Percentiles rank a stretch among this genome's conserved stretches.
These are phyloP conservation scores for Pecten maximus DNA, from an alignment of 2,888 invertebrate genomes.

Conservation along the genomic window DNA sequence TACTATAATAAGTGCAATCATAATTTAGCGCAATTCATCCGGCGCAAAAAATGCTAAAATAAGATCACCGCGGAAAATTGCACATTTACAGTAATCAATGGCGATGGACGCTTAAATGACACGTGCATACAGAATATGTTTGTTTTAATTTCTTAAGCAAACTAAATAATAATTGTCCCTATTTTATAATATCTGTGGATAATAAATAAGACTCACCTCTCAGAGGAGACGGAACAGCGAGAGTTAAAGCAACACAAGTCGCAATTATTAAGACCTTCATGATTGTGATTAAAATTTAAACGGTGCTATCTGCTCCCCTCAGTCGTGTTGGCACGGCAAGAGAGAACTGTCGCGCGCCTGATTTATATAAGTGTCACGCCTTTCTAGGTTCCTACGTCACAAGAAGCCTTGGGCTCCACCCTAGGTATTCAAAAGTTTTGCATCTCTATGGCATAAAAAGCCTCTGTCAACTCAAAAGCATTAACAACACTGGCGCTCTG, in stretches of 20 bases:
- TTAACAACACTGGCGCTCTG: neutral
- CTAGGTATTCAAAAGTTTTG: neutral
- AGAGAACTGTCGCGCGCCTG: neutral
- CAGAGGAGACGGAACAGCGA: neutral
- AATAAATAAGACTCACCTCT: neutral
- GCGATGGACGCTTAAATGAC: too few relatives aligned
- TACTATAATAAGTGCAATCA: too few relatives aligned
- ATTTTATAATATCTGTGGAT: neutral
- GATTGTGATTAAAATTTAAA: neutral
- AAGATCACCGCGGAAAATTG: too few relatives aligned
- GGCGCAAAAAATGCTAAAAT: too few relatives aligned
- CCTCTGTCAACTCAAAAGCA: neutral
- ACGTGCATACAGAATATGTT: too few relatives aligned
- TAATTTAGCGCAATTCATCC: too few relatives aligned
- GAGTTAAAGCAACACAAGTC: neutral
- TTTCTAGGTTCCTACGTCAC: neutral
- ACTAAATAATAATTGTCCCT: neutral
- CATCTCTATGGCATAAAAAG: slow-evolving; percentile 14
- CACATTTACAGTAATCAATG: too few relatives aligned
- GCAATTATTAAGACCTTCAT: neutral
- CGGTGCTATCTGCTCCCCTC: neutral
- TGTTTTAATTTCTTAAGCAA: too few relatives aligned
- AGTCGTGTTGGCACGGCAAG: neutral
- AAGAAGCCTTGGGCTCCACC: neutral
- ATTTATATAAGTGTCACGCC: neutral